Evolutionary conservation across 37 sponge, comb jelly and placozoan genomes (phyloP).

Genomic region (Halichondria panicea): DNA sequence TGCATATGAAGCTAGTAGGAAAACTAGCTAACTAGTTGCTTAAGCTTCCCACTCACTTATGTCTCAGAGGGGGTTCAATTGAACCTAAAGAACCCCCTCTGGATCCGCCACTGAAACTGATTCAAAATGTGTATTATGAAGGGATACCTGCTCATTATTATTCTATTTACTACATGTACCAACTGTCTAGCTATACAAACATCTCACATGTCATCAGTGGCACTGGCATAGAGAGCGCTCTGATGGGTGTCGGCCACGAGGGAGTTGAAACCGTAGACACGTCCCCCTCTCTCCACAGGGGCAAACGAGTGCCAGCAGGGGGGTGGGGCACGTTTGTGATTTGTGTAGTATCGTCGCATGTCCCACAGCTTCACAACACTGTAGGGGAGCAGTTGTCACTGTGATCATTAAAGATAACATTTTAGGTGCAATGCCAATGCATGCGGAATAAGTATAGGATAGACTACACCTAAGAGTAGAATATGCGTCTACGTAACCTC

Average conservation of each 20-base stretch:
- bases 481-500: no score
- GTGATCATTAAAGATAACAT: neutral
- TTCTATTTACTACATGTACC: neutral
- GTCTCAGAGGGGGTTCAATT: no score
- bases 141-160: neutral
- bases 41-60: no score
- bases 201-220: conserved; percentile 66
- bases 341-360: conserved; percentile 28
- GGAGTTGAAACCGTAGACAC: conserved; percentile 56
- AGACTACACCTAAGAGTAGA: no score
- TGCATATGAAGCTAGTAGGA: no score
- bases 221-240: conserved; percentile 46
- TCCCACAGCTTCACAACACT: conserved; percentile 85
- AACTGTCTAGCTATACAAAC: neutral
- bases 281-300: conserved; percentile 6
- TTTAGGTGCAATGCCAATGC: no score
- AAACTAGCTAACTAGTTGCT: no score
- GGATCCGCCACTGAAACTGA: no score
- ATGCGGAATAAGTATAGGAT: no score
- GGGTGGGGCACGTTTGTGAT: conserved; percentile 13
- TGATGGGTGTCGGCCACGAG: conserved; percentile 50
- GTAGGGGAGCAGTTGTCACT: neutral
- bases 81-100: no score
- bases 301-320: conserved; percentile 27
- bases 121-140: neutral